These are phyloP conservation scores for Euplexia lucipara DNA, from an alignment of 2,888 invertebrate species.

Conservation along the genomic window DNA sequence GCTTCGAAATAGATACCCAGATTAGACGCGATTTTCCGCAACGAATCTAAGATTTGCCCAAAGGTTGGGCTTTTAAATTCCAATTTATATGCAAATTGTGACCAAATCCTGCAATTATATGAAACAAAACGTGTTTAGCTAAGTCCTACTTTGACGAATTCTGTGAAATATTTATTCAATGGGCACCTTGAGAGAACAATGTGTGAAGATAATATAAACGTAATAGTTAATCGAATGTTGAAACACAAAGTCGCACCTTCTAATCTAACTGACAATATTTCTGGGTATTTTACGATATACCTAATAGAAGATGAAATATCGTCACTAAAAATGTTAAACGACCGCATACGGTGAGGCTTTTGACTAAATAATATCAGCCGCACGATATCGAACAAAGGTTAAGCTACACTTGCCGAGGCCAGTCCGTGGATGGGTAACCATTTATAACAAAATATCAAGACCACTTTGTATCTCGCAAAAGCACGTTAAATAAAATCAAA, in stretches of 20 bases:
- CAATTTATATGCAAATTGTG: constrained; percentile 57
- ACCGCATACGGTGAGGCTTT: too few relatives aligned
- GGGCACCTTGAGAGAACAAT: constrained; percentile 35
- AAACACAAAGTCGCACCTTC: constrained; percentile 13
- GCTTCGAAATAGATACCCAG: constrained; percentile 1
- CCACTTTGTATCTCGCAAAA: too few relatives aligned
- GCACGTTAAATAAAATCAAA: too few relatives aligned
- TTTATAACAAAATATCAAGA: too few relatives aligned
- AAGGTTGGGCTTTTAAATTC: constrained; percentile 44
- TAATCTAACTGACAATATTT: neutral
- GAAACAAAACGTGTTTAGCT: constrained; percentile 46
- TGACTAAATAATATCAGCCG: too few relatives aligned
- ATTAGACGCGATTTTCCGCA: constrained; percentile 40
- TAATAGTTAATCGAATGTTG: constrained; percentile 18
- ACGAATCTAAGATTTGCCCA: constrained; percentile 55
- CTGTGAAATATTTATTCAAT: constrained; percentile 41
- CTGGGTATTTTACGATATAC: neutral
- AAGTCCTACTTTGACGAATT: constrained; percentile 37
- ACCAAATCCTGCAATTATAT: constrained; percentile 49
- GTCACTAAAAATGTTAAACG: too few relatives aligned
- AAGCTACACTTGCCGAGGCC: too few relatives aligned
- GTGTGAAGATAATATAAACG: constrained; percentile 20
- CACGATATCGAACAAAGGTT: too few relatives aligned
- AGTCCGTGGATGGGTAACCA: too few relatives aligned
- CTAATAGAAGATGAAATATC: neutral